A percentile compares a stretch with the other conserved stretches of the same genome.
These are phyloP conservation scores for Crenuchus spilurus DNA, from an alignment of 2,797 vertebrate species.

Conservation along the genomic window DNA sequence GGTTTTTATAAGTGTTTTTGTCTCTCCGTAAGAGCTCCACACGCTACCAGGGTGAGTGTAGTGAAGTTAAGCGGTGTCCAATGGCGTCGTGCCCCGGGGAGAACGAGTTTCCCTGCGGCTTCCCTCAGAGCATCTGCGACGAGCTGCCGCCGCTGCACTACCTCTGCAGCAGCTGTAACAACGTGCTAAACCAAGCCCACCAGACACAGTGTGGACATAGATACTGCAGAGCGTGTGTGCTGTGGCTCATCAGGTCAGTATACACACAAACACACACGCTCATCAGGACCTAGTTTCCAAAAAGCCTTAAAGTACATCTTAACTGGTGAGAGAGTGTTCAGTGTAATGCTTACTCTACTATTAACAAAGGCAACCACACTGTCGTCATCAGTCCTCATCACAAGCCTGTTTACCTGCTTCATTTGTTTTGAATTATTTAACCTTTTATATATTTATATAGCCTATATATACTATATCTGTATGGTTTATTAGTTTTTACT, in stretches of 20 bases:
- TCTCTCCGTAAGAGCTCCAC: constrained; percentile 23
- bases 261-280: neutral
- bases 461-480: too few relatives aligned
- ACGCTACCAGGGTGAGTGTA: constrained; percentile 28
- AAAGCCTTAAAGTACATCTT: too few relatives aligned
- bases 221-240: constrained; percentile 75
- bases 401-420: too few relatives aligned
- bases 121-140: constrained; percentile 71
- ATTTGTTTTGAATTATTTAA: too few relatives aligned
- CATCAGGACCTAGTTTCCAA: too few relatives aligned
- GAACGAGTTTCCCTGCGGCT: constrained; percentile 81
- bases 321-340: too few relatives aligned
- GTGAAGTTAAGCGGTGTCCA: neutral
- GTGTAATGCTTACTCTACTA: too few relatives aligned
- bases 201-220: constrained; percentile 74
- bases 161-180: constrained; percentile 76
- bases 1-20: too few relatives aligned
- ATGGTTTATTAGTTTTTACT: too few relatives aligned
- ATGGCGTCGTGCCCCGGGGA: constrained; percentile 69
- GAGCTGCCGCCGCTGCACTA: constrained; percentile 70
- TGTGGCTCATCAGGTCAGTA: constrained; percentile 75
- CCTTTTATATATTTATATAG: too few relatives aligned
- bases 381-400: too few relatives aligned
- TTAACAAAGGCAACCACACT: too few relatives aligned
- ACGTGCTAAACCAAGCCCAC: constrained; percentile 73